Evolutionary conservation across 2,797 vertebrate species (phyloP).

Genomic region (Sitta carolinensis): DNA sequence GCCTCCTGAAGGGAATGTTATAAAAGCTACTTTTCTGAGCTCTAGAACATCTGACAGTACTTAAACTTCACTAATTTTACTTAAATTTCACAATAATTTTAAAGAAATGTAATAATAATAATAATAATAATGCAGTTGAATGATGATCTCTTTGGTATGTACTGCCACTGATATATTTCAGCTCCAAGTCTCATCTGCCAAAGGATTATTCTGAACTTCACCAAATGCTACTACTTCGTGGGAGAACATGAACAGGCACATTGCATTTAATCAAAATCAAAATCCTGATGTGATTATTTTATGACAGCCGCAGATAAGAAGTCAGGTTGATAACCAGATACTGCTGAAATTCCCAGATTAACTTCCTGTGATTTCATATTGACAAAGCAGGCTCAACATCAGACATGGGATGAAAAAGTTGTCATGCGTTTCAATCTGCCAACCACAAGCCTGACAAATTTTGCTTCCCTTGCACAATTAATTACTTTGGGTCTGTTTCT

Average conservation of each 20-base stretch:
- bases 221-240: background rate
- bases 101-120: background rate
- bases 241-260: background rate
- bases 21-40: background rate
- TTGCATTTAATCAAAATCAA: background rate
- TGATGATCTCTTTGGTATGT: background rate
- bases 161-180: background rate
- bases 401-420: background rate
- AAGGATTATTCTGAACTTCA: background rate
- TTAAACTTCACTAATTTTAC: background rate
- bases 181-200: background rate
- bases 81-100: background rate
- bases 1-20: background rate
- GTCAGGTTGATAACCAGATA: background rate
- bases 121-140: background rate
- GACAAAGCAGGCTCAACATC: background rate
- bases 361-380: background rate
- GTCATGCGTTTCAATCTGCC: background rate
- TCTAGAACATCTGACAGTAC: background rate
- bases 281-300: slow-evolving; percentile 2
- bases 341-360: slow-evolving; percentile 22
- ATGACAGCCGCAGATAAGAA: background rate
- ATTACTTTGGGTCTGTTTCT: slow-evolving; percentile 38
- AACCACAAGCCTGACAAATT: background rate
- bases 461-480: slow-evolving; percentile 31